Evolutionary conservation across 2,113 vertebrate genomes (phyloP).

Genomic region (Myanophis thanlyinensis): DNA sequence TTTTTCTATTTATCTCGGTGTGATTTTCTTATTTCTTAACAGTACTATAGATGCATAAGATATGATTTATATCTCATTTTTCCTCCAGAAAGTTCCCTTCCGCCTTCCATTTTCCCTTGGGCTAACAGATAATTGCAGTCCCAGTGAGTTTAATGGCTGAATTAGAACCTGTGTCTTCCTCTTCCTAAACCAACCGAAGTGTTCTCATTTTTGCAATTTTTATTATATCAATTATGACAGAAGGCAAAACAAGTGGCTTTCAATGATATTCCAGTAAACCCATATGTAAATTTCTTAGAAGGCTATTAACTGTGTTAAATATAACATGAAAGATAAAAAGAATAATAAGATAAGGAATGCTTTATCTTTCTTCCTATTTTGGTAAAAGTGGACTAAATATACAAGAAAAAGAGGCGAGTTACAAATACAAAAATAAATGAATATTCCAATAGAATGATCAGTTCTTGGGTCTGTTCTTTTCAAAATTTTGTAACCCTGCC

Average conservation of each 20-base stretch:
- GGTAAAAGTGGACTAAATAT: not conserved
- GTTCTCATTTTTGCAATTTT: not conserved
- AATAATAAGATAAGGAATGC: not conserved
- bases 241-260: slow-evolving; percentile 2
- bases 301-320: not conserved
- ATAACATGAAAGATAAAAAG: not conserved
- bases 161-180: not conserved
- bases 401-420: not conserved
- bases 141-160: not conserved
- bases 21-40: not conserved
- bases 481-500: not conserved
- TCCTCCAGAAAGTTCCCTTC: not conserved
- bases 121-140: not conserved
- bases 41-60: not conserved
- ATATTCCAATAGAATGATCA: not conserved
- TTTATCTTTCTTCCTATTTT: not conserved
- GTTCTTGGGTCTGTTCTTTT: not conserved
- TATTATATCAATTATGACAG: not conserved
- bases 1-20: not conserved
- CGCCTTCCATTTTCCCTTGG: not conserved
- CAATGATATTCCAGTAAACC: not conserved
- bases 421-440: not conserved
- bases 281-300: not conserved
- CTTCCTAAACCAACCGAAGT: not conserved
- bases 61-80: not conserved